Base-by-base conservation (phyloP, 2,797 vertebrate genomes). In the Sciurus vulgaris region DNA sequence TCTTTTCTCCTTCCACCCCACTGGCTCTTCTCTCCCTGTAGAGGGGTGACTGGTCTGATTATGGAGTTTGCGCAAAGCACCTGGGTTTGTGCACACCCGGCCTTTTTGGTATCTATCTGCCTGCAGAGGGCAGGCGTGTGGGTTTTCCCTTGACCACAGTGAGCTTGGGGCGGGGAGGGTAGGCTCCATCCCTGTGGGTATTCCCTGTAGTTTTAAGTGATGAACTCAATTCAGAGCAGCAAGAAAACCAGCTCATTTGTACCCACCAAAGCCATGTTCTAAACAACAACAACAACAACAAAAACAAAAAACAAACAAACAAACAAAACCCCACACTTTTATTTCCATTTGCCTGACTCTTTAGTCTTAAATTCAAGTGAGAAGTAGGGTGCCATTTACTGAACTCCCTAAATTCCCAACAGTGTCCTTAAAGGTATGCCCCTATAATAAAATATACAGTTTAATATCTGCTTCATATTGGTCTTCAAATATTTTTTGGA, bases 361-460 rank as follows among this genome's bases (percentile, higher is more conserved):
- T 96, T 88, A 74, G 47, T 92, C 96, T 51, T 22, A 76, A 65
- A 63, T 82, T 89, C 51, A 93, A 38, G 41, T 97, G 38, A 38
- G 14, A 72, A 93, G 14, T 47, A 69, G 44, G 61, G 3, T 69
- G 38, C 22, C 72, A 20, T 81, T 89, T 65, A 74, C 26, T 3
- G 7, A 93, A 20, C 8, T 82, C 13, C 6, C 69, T 61, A 51
- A 78, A 72, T 86, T 91, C 11, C 28, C 82, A 54, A 54, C 7
- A 49, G 18, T 51, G 28, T 61, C n/a, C 44, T 85, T 94, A 69
- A 86, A 65, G 7, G n/a, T 79, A 33, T 38, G 24, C 2, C 28
- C 1, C 28, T 41, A 1, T 89, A 38, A 56, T 91, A 91, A 91
- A 69, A 79, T 79, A 35, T 56, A 26, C 41, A 51, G 41, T 74